These are phyloP conservation scores for Vireo griseus DNA, from an alignment of 2,797 vertebrate genomes.

Conservation along the genomic window DNA sequence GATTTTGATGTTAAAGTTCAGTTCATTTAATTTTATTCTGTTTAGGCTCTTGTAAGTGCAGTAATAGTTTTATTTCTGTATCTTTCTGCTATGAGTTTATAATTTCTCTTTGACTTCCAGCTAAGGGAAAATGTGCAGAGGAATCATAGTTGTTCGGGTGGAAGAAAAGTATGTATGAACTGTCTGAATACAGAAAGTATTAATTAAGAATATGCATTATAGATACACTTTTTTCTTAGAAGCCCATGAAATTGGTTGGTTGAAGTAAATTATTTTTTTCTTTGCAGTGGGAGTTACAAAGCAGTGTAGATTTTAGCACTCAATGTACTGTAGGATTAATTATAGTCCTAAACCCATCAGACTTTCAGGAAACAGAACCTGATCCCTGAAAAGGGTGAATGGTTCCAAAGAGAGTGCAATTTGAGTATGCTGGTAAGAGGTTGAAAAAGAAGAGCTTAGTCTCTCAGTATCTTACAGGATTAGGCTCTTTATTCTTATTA, in stretches of 20 bases:
- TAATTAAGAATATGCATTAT: not conserved
- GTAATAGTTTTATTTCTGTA: not conserved
- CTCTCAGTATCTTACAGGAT: not conserved
- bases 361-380: not conserved
- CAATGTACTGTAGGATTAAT: not conserved
- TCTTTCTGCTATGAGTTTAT: not conserved
- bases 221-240: not conserved
- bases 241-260: not conserved
- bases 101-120: not conserved
- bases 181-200: not conserved
- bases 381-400: not conserved
- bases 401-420: not conserved
- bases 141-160: not conserved
- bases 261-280: not conserved
- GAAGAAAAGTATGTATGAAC: not conserved
- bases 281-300: not conserved
- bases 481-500: not conserved
- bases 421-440: not conserved
- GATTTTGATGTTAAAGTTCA: not conserved
- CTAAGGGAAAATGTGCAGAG: not conserved
- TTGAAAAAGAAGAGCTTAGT: not conserved
- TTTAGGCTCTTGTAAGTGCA: not conserved
- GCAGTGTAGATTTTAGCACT: not conserved
- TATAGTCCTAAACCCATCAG: not conserved
- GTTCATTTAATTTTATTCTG: not conserved